Evolutionary conservation across 1,140 invertebrate species (phyloP), one percentile per base, ranked within the genome.

Genomic region (Rhyacophila brunnea): DNA sequence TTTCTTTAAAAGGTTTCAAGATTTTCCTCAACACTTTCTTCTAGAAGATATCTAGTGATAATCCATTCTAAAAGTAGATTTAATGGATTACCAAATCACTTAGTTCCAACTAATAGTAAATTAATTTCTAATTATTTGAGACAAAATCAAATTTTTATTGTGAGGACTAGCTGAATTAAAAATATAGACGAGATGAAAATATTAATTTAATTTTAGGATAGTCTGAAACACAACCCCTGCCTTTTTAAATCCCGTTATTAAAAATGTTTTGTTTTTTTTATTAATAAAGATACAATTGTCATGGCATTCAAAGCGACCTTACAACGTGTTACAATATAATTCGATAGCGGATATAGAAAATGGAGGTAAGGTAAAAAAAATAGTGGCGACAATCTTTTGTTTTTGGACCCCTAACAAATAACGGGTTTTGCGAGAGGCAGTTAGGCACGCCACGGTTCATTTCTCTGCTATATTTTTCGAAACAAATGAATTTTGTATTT

Each of bases 211-310:
- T n/a, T n/a, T n/a, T n/a, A n/a, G n/a, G n/a, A n/a, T n/a, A n/a
- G n/a, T n/a, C n/a, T n/a, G n/a, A n/a, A n/a, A n/a, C n/a, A n/a
- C 17, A 18, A 18, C 9, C 53, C 45, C 43, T 48, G 53, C 28
- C 19, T 28, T 38, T 47, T 15, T 46, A 32, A 9, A 38, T 13
- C 32, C 15, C 32, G 53, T 56, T 56, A 47, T 56, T 56, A 47
- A 56, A 51, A 40, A 18, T 34, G 23, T 28, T 28, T 28, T 9
- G 23, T 28, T 28, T 28, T 57, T 62, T 62, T 56, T 57, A 18
- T 40, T 52, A 57, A 62, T 63, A 63, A 58, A 63, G 55, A 58
- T 63, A 58, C 60, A 63, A 63, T 63, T 63, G 60, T 58, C 55
- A 58, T 36, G 46, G 50, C 34, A 42, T 46, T 62, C 45, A 23